Evolutionary conservation across 2,113 vertebrate genomes (phyloP).

Genomic region (Uropsilus gracilis): DNA sequence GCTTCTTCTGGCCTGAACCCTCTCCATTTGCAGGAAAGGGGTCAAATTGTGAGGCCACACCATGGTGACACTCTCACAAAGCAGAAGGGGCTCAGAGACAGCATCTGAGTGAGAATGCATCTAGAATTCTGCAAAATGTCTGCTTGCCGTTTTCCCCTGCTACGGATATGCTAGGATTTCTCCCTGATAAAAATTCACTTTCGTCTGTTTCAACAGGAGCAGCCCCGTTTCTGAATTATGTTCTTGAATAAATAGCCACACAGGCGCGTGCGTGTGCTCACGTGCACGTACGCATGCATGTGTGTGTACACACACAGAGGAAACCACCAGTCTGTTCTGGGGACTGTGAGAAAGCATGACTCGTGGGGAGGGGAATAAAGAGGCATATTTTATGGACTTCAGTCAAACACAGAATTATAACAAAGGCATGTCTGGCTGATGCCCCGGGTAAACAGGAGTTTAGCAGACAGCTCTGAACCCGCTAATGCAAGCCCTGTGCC

Average conservation of each 20-base stretch:
- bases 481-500: conserved; percentile 62
- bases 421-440: conserved; percentile 73
- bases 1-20: not conserved
- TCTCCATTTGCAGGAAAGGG: conserved; percentile 22
- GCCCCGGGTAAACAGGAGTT: conserved; percentile 85
- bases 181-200: conserved; percentile 71
- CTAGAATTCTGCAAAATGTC: conserved; percentile 60
- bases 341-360: conserved; percentile 26
- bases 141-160: conserved; percentile 32
- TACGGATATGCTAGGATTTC: conserved; percentile 17
- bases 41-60: not conserved
- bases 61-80: not conserved
- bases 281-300: rapidly evolving
- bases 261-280: rapidly evolving
- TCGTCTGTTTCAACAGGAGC: conserved; percentile 70
- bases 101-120: conserved; percentile 50
- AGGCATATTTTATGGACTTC: conserved; percentile 78
- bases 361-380: conserved; percentile 69
- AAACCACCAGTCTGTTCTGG: conserved; percentile 48
- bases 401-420: conserved; percentile 79
- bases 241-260: conserved; percentile 69
- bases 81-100: not conserved
- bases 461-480: conserved; percentile 78
- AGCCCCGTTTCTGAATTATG: not conserved
- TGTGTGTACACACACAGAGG: not conserved